Percentiles rank a stretch among this genome's conserved stretches.
These are phyloP conservation scores for Cryptus armator DNA, from an alignment of 2,888 invertebrate species.

Conservation along the genomic window DNA sequence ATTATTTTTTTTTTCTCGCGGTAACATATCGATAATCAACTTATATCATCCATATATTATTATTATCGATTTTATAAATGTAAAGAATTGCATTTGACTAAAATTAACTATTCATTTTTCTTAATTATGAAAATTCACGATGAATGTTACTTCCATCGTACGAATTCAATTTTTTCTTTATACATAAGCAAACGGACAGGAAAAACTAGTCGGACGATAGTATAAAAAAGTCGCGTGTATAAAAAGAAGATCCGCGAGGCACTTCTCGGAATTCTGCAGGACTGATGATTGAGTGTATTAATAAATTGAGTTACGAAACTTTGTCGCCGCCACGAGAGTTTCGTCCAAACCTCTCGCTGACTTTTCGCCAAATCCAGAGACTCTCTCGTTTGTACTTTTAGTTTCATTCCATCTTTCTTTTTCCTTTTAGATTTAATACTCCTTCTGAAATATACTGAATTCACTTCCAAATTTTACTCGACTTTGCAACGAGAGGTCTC, in stretches of 20 bases:
- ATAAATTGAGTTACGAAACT: slow-evolving; percentile 60
- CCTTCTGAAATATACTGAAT: slow-evolving; percentile 32
- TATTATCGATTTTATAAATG: background rate
- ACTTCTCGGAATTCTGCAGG: slow-evolving; percentile 31
- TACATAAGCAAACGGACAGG: background rate
- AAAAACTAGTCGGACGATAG: slow-evolving; percentile 29
- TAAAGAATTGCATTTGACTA: background rate
- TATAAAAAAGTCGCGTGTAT: slow-evolving; percentile 32
- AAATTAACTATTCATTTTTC: background rate
- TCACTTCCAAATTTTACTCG: slow-evolving; percentile 48
- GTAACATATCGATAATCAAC: too few relatives aligned
- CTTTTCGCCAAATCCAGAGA: background rate
- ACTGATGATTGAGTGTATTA: slow-evolving; percentile 56
- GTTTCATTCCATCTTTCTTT: slow-evolving; percentile 8
- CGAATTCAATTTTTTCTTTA: background rate
- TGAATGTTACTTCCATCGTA: slow-evolving; percentile 5
- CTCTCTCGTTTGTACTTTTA: slow-evolving; percentile 34
- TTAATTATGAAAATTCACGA: background rate
- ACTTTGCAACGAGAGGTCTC: background rate
- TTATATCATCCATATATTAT: too few relatives aligned
- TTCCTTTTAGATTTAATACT: background rate
- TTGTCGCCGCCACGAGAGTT: slow-evolving; percentile 7
- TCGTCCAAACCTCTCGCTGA: slow-evolving; percentile 10
- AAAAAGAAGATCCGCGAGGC: slow-evolving; percentile 14
- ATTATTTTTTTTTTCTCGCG: too few relatives aligned